These are phyloP conservation scores for Sclerodermus sp. DNA, from an alignment of 2,888 invertebrate genomes.

Conservation along the genomic window DNA sequence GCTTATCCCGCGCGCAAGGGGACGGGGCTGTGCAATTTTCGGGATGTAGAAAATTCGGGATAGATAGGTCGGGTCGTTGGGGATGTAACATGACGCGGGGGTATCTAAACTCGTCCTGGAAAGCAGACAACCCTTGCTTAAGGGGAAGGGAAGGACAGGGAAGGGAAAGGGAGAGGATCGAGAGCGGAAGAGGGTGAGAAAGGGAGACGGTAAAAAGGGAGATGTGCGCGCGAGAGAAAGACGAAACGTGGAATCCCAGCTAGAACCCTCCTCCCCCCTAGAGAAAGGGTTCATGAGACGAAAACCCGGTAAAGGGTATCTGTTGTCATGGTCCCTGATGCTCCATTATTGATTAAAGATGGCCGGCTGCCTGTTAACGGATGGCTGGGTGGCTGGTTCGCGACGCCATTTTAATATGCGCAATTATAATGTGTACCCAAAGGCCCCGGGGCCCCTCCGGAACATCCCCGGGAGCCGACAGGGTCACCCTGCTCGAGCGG, in stretches of 20 bases:
- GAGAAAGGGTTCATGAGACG: conserved; percentile 45
- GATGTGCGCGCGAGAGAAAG: conserved; percentile 31
- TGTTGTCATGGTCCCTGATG: conserved; percentile 59
- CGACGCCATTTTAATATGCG: conserved; percentile 58
- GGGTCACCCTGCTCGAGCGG: conserved; percentile 20
- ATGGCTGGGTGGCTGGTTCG: conserved; percentile 29
- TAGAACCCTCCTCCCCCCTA: conserved; percentile 42
- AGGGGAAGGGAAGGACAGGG: conserved; percentile 3
- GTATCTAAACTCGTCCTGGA: conserved; percentile 14
- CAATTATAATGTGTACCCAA: conserved; percentile 56
- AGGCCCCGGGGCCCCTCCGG: conserved; percentile 14
- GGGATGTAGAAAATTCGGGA: too few relatives aligned
- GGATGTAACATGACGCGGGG: conserved; percentile 22
- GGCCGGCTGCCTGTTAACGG: conserved; percentile 43
- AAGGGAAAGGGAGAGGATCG: conserved; percentile 5
- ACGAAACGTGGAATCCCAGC: conserved; percentile 31
- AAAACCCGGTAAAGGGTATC: conserved; percentile 50
- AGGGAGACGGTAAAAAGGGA: conserved; percentile 4
- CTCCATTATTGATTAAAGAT: conserved; percentile 58
- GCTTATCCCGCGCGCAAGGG: too few relatives aligned
- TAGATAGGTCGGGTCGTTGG: conserved; percentile 1
- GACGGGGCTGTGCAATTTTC: too few relatives aligned
- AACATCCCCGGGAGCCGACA: background rate
- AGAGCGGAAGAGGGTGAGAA: conserved; percentile 1
- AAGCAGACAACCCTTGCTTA: conserved; percentile 25